Percentiles rank a stretch among this genome's conserved stretches.
Conservation (phyloP, 2,888 invertebrate genomes). For the Dichetophora obliterata region DNA sequence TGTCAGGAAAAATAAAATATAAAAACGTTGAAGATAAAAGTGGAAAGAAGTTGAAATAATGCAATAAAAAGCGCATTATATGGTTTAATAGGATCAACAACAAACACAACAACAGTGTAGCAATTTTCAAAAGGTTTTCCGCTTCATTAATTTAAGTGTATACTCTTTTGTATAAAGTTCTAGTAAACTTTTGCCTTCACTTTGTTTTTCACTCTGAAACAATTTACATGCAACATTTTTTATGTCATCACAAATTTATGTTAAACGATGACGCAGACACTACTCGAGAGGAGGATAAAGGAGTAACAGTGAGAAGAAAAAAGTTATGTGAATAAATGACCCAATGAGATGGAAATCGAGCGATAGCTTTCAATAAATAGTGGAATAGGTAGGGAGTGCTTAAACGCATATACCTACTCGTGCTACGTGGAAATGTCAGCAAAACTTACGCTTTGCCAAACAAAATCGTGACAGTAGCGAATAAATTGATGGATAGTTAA, state of each 20-base stretch:
- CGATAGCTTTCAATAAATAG: neutral
- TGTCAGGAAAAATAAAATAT: no score
- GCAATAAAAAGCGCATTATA: constrained; percentile 1
- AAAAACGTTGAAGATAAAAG: no score
- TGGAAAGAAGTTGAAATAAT: no score
- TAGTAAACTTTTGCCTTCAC: neutral
- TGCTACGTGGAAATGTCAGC: neutral
- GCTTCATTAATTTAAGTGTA: constrained; percentile 8
- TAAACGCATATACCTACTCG: no score
- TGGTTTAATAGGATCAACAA: neutral
- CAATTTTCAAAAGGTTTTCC: neutral
- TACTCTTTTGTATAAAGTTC: neutral
- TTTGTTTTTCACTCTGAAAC: neutral
- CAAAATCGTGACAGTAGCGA: no score
- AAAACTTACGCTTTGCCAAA: no score
- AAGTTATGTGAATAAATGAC: neutral
- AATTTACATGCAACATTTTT: constrained; percentile 10
- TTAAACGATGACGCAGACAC: neutral
- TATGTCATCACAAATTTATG: constrained; percentile 15
- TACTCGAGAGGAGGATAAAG: neutral
- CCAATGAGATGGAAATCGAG: constrained; percentile 4
- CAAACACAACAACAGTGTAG: no score
- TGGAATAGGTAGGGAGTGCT: no score
- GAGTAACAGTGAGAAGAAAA: neutral
- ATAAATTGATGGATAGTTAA: no score